Conservation (phyloP, 2,113 vertebrate genomes). For the Indicator maculatus region DNA sequence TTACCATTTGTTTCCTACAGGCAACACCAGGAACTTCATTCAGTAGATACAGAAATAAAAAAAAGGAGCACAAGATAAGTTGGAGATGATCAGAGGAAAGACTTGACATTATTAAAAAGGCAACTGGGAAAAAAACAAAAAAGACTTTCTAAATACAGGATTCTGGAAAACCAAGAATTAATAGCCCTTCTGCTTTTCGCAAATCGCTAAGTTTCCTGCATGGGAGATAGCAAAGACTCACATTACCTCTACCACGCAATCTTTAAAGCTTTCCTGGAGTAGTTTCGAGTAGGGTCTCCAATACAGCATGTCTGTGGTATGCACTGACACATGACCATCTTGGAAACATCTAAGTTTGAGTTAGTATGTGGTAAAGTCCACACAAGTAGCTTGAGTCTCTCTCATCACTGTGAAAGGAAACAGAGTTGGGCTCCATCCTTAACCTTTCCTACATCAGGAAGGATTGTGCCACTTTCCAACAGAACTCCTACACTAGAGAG, state of each 20-base stretch:
- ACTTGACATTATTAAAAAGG: background rate
- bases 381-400: background rate
- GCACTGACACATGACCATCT: background rate
- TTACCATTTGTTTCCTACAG: background rate
- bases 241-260: background rate
- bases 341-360: background rate
- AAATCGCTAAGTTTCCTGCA: background rate
- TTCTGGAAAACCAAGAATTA: background rate
- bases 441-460: background rate
- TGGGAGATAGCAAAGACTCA: accelerated
- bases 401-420: background rate
- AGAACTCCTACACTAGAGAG: background rate
- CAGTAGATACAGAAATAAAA: background rate
- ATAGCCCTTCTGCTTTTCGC: background rate
- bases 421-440: background rate
- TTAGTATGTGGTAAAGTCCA: background rate
- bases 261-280: background rate
- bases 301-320: accelerated
- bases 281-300: background rate
- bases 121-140: background rate
- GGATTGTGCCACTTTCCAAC: background rate
- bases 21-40: background rate
- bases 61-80: background rate
- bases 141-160: background rate
- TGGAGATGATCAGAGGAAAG: background rate